A percentile compares a stretch with the other conserved stretches of the same genome.
Conservation (phyloP, 2,888 invertebrate species). For the Polydrusus pterygomalis region DNA sequence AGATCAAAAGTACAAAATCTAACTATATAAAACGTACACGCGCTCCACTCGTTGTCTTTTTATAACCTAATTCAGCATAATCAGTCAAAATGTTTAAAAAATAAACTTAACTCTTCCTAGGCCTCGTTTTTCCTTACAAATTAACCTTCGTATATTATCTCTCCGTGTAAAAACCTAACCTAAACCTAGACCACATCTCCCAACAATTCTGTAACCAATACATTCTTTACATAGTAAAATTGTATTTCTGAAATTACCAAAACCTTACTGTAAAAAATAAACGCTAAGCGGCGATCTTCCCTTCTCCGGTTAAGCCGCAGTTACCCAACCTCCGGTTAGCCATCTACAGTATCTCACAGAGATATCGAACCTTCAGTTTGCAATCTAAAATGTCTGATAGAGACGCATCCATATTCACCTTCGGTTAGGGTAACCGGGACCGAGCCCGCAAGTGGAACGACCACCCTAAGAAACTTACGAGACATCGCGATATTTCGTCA, state of each 20-base stretch:
- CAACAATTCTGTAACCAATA: constrained; percentile 63
- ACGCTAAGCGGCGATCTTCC: constrained; percentile 27
- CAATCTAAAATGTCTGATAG: constrained; percentile 49
- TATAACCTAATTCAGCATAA: constrained; percentile 1
- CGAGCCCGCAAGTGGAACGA: neutral
- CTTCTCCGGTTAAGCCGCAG: constrained; percentile 2
- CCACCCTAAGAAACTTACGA: constrained; percentile 50
- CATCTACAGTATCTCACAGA: constrained; percentile 11
- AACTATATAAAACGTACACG: neutral
- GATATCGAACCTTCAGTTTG: constrained; percentile 12
- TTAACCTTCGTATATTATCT: neutral
- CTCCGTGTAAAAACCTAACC: neutral
- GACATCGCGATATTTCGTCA: constrained; percentile 59
- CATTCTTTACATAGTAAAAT: constrained; percentile 40
- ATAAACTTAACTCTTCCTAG: neutral
- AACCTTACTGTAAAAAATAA: constrained; percentile 62
- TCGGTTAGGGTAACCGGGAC: neutral
- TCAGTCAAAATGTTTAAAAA: neutral
- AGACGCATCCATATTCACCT: neutral
- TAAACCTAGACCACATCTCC: constrained; percentile 6
- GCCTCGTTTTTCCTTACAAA: constrained; percentile 15
- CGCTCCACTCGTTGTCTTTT: neutral
- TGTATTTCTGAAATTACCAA: constrained; percentile 58
- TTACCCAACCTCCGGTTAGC: constrained; percentile 1
- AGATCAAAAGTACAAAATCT: neutral